phyloP scores from a whole-genome alignment of 1,140 invertebrate species.

The Pararge aegeria region DNA sequence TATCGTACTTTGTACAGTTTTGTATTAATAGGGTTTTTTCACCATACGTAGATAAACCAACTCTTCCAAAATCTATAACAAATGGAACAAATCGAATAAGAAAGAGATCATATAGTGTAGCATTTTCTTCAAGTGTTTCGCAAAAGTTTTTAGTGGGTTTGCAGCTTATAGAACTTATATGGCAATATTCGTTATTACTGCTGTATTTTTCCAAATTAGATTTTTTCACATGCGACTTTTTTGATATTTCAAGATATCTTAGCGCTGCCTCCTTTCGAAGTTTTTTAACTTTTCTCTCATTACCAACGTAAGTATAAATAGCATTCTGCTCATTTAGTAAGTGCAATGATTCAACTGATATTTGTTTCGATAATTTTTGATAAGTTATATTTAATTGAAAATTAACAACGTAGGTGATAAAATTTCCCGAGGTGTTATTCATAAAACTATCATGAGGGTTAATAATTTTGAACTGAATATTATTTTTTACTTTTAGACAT shows the following conservation, averaged over 20 bases:
- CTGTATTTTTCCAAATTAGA: slow-evolving; percentile 35
- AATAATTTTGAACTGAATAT: slow-evolving; percentile 49
- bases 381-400: slow-evolving; percentile 46
- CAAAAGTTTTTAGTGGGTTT: slow-evolving; percentile 41
- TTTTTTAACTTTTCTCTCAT: slow-evolving; percentile 40
- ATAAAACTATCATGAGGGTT: slow-evolving; percentile 42
- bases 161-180: slow-evolving; percentile 12
- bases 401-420: slow-evolving; percentile 45
- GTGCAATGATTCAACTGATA: slow-evolving; percentile 54
- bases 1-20: slow-evolving; percentile 54
- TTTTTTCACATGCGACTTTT: slow-evolving; percentile 33
- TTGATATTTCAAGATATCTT: slow-evolving; percentile 40
- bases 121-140: slow-evolving; percentile 26
- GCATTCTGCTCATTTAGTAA: slow-evolving; percentile 46
- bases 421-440: slow-evolving; percentile 39
- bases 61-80: slow-evolving; percentile 55
- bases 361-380: slow-evolving; percentile 31
- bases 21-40: slow-evolving; percentile 48
- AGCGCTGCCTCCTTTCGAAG: slow-evolving; percentile 36
- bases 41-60: slow-evolving; percentile 52
- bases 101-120: slow-evolving; percentile 51
- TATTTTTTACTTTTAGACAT: slow-evolving; percentile 44
- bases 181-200: slow-evolving; percentile 40
- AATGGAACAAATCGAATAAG: slow-evolving; percentile 48
- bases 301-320: slow-evolving; percentile 50